Percentiles rank a stretch among this genome's conserved stretches.
Evolutionary conservation across 2,113 vertebrate species (phyloP).

Genomic region (Ochotona princeps): DNA sequence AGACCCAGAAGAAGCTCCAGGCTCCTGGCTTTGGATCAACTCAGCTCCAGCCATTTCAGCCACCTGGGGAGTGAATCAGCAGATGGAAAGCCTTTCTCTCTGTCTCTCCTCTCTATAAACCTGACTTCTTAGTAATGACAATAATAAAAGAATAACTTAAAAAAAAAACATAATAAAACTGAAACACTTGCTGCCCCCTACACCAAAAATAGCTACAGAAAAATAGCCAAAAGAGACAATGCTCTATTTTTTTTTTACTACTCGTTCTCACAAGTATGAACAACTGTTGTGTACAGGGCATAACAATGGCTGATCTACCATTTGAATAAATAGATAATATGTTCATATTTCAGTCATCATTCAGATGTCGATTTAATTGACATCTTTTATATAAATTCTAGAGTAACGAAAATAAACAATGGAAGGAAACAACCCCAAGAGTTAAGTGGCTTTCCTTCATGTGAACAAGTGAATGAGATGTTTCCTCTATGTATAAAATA

Average conservation of each 20-base stretch:
- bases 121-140: too few species aligned
- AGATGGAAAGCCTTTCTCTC: too few species aligned
- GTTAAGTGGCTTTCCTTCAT: background rate
- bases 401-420: conserved; percentile 1
- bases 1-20: too few species aligned
- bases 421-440: conserved; percentile 33
- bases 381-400: conserved; percentile 37
- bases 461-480: conserved; percentile 40
- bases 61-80: too few species aligned
- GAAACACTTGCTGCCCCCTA: too few species aligned
- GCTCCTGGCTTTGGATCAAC: too few species aligned
- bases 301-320: background rate
- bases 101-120: too few species aligned
- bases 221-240: background rate
- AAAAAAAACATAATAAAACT: too few species aligned
- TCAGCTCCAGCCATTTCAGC: too few species aligned
- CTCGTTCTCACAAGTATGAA: background rate
- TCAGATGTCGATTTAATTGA: conserved; percentile 53
- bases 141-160: too few species aligned
- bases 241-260: background rate
- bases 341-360: conserved; percentile 14
- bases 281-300: background rate
- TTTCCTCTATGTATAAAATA: conserved; percentile 7
- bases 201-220: background rate
- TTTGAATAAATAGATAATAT: background rate